phyloP scores from a whole-genome alignment of 2,113 vertebrate species.

The Clarias gariepinus region DNA sequence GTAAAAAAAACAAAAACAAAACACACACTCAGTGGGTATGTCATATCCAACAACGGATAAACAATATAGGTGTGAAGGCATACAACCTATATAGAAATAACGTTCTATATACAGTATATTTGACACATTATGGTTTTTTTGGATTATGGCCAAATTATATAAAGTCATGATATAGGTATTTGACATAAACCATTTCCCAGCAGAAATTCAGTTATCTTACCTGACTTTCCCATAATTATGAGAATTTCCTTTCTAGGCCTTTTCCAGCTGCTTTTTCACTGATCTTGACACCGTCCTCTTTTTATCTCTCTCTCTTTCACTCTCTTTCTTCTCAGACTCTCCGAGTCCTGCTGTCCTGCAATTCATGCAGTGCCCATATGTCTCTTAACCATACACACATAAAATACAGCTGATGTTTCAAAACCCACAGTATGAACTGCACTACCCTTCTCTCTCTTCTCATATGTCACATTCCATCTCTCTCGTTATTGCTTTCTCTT shows the following conservation, averaged over 20 bases:
- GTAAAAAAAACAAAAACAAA: not conserved
- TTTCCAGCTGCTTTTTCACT: conserved; percentile 5
- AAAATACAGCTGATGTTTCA: not conserved
- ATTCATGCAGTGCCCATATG: not conserved
- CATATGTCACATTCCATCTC: conserved; percentile 37
- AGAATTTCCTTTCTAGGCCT: conserved; percentile 23
- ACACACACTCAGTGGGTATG: not conserved
- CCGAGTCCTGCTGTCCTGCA: conserved; percentile 24
- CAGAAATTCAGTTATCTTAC: conserved; percentile 57
- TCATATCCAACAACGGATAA: not conserved
- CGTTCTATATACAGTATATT: no score
- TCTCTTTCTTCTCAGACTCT: not conserved
- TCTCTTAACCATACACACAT: not conserved
- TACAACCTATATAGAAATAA: not conserved
- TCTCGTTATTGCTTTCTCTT: not conserved
- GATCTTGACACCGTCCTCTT: conserved; percentile 14
- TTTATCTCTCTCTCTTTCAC: conserved; percentile 21
- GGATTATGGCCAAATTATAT: not conserved
- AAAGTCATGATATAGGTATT: not conserved
- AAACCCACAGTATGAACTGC: not conserved
- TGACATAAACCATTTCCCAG: not conserved
- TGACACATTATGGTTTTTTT: not conserved
- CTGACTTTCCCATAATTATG: conserved; percentile 75
- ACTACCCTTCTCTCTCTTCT: not conserved
- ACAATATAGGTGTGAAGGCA: not conserved